Evolutionary conservation across 2,113 vertebrate genomes (phyloP).

Genomic region (Oenanthe melanoleuca): DNA sequence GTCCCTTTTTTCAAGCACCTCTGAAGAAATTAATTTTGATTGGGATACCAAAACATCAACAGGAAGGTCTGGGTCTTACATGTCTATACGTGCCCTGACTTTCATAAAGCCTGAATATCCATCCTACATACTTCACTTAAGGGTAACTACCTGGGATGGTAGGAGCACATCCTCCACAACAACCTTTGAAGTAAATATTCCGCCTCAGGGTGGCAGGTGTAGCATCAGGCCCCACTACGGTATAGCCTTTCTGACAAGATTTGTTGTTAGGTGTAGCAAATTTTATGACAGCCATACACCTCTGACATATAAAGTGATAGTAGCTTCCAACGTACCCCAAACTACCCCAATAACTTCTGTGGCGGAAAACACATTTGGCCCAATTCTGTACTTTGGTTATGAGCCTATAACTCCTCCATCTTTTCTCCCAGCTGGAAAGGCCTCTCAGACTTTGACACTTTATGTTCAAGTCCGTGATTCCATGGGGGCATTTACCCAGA

Average conservation of each 20-base stretch:
- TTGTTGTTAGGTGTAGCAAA: slow-evolving; percentile 59
- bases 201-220: slow-evolving; percentile 53
- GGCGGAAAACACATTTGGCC: slow-evolving; percentile 59
- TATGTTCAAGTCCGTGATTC: slow-evolving; percentile 56
- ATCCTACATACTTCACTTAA: slow-evolving; percentile 14
- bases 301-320: slow-evolving; percentile 72
- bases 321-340: slow-evolving; percentile 1
- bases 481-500: slow-evolving; percentile 58
- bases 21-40: slow-evolving; percentile 60
- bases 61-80: slow-evolving; percentile 12
- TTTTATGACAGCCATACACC: slow-evolving; percentile 69
- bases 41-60: slow-evolving; percentile 70
- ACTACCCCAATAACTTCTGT: slow-evolving; percentile 41
- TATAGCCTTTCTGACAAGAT: slow-evolving; percentile 63
- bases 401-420: slow-evolving; percentile 19
- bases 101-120: neutral
- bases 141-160: slow-evolving; percentile 31
- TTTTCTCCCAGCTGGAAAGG: slow-evolving; percentile 61
- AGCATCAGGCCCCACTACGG: slow-evolving; percentile 21
- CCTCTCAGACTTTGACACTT: neutral
- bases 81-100: slow-evolving; percentile 67
- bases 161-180: neutral
- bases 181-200: slow-evolving; percentile 41
- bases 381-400: slow-evolving; percentile 65
- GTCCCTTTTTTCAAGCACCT: slow-evolving; percentile 32